A percentile compares a stretch with the other conserved stretches of the same genome.
Evolutionary conservation across 1,140 invertebrate genomes (phyloP).

Genomic region (Neodiprion fabricii): DNA sequence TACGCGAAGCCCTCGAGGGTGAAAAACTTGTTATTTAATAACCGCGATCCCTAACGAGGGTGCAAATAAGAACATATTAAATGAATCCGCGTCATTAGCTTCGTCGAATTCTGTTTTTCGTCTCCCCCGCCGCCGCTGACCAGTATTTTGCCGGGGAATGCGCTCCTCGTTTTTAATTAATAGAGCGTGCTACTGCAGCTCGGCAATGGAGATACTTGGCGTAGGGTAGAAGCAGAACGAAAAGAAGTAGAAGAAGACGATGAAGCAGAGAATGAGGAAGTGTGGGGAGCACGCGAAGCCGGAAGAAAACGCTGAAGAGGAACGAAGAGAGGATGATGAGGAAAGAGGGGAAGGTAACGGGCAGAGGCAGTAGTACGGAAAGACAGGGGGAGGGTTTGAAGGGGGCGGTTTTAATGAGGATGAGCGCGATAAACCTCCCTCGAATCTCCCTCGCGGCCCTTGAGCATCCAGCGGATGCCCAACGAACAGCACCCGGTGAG

Average conservation of each 20-base stretch:
- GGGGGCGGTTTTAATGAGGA: constrained; percentile 50
- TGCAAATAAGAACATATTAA: background rate
- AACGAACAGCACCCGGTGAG: constrained; percentile 8
- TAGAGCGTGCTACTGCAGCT: constrained; percentile 30
- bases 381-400: constrained; percentile 25
- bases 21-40: too few relatives aligned
- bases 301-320: background rate
- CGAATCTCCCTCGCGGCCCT: constrained; percentile 1
- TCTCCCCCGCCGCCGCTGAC: constrained; percentile 28
- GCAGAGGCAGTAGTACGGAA: constrained; percentile 17
- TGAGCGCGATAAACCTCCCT: constrained; percentile 46
- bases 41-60: background rate
- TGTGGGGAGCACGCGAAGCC: background rate
- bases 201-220: background rate
- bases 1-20: too few relatives aligned
- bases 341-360: constrained; percentile 17
- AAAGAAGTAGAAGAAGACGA: background rate
- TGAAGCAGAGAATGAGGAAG: background rate
- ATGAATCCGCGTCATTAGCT: constrained; percentile 22
- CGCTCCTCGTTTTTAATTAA: constrained; percentile 39
- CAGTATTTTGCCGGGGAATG: constrained; percentile 30
- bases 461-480: background rate
- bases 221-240: background rate
- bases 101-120: background rate
- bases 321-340: constrained; percentile 9